Percentiles rank a stretch among this genome's conserved stretches.
Evolutionary conservation across 2,113 vertebrate genomes (phyloP).

Genomic region (Taurulus bubalis): DNA sequence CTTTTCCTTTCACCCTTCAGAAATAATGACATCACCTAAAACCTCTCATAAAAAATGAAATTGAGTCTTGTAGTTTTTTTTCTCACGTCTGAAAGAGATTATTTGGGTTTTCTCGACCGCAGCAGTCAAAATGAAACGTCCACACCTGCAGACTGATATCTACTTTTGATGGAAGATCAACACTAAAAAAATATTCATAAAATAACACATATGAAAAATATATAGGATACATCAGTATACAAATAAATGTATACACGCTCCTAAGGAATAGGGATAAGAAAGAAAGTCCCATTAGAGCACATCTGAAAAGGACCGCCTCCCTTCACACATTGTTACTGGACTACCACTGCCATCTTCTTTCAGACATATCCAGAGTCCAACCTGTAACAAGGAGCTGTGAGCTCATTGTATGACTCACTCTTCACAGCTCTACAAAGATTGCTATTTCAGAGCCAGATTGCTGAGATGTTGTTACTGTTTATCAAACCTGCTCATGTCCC

Average conservation of each 20-base stretch:
- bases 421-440: constrained; percentile 28
- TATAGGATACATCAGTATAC: background rate
- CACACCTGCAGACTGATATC: background rate
- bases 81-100: background rate
- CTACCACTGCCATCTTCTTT: constrained; percentile 25
- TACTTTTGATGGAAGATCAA: no score
- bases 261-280: background rate
- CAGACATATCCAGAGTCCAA: constrained; percentile 19
- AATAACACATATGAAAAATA: no score
- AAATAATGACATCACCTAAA: background rate
- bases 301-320: background rate
- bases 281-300: background rate
- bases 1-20: background rate
- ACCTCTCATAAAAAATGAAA: background rate
- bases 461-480: background rate
- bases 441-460: background rate
- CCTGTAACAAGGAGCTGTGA: constrained; percentile 17
- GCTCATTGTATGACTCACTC: constrained; percentile 22
- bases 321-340: constrained; percentile 26
- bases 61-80: background rate
- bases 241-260: background rate
- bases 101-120: background rate
- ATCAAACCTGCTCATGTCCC: background rate
- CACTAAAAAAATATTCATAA: background rate
- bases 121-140: background rate